These are phyloP conservation scores for Malaclemys terrapin DNA, from an alignment of 2,113 vertebrate species.

Conservation along the genomic window DNA sequence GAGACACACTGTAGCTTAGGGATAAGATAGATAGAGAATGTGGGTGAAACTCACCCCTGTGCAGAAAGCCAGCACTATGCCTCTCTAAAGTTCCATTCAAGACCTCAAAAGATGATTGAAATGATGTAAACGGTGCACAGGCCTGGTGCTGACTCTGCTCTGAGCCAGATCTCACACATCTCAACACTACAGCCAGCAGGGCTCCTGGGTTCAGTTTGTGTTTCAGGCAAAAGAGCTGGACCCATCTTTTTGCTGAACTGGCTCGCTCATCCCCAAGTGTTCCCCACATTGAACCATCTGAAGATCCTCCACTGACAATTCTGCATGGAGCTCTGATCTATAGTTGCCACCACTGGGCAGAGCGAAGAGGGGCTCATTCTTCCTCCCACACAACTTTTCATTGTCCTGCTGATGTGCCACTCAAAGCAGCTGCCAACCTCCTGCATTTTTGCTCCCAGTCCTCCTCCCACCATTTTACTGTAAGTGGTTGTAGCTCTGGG, in stretches of 20 bases:
- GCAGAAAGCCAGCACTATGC: not conserved
- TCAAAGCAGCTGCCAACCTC: not conserved
- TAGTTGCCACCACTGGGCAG: no score
- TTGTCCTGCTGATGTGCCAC: rapidly evolving
- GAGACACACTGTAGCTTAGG: not conserved
- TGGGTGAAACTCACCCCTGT: not conserved
- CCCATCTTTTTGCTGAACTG: not conserved
- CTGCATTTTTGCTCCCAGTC: not conserved
- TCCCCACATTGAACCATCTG: not conserved
- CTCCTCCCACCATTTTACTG: not conserved
- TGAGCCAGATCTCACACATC: not conserved
- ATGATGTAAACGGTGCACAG: rapidly evolving
- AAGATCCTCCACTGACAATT: rapidly evolving
- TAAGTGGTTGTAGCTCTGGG: not conserved
- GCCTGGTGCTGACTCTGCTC: rapidly evolving
- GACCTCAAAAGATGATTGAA: no score
- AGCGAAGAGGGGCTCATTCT: not conserved
- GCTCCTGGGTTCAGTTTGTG: not conserved
- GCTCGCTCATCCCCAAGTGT: not conserved
- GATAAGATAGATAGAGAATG: not conserved
- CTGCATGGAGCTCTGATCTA: not conserved
- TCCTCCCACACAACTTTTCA: not conserved
- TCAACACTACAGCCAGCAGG: not conserved
- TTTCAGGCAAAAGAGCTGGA: rapidly evolving
- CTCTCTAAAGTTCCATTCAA: not conserved